Percentiles rank a stretch among this genome's conserved stretches.
Evolutionary conservation across 1,140 invertebrate species (phyloP).

Genomic region (Archegozetes longisetosus): DNA sequence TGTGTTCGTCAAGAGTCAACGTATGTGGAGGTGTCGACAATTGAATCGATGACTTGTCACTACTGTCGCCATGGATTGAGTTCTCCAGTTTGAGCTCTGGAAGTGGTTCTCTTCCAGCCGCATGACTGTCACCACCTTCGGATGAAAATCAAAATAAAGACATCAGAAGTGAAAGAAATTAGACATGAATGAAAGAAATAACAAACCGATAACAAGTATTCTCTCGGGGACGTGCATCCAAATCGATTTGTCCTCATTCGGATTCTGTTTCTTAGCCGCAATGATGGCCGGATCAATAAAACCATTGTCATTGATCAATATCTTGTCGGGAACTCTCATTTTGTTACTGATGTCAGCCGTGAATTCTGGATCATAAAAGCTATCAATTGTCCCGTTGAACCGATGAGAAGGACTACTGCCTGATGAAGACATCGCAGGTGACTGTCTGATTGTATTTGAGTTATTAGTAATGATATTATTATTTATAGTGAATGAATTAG

Average conservation of each 20-base stretch:
- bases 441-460: background rate
- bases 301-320: constrained; percentile 36
- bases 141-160: constrained; percentile 9
- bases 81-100: constrained; percentile 59
- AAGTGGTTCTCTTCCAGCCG: constrained; percentile 53
- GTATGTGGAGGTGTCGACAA: constrained; percentile 53
- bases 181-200: constrained; percentile 4
- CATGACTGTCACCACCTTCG: constrained; percentile 21
- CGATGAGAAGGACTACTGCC: background rate
- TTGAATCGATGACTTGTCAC: constrained; percentile 22
- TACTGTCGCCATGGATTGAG: background rate
- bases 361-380: constrained; percentile 48
- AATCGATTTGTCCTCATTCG: constrained; percentile 15
- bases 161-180: background rate
- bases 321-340: constrained; percentile 60
- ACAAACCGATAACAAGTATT: constrained; percentile 57
- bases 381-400: background rate
- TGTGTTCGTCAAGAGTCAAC: constrained; percentile 62
- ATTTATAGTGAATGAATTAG: too few species aligned
- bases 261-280: constrained; percentile 17
- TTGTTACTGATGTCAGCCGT: constrained; percentile 53
- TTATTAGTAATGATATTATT: background rate
- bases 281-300: constrained; percentile 5
- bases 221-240: constrained; percentile 79
- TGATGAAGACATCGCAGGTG: background rate